A percentile compares a stretch with the other conserved stretches of the same genome.
Conservation (phyloP, 2,888 invertebrate genomes). For the Rutpela maculata region DNA sequence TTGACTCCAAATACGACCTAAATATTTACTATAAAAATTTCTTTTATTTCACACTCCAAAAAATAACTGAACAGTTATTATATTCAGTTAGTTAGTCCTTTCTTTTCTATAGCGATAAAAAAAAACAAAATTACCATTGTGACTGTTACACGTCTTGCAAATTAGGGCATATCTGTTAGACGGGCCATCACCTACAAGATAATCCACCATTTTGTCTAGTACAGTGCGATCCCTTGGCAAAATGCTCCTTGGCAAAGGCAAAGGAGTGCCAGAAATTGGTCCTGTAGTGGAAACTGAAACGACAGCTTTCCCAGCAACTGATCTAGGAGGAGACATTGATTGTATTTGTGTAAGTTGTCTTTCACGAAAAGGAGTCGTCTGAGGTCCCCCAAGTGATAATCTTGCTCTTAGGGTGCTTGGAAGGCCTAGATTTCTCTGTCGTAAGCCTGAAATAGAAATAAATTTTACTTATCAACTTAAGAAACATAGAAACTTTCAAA, state of each 20-base stretch:
- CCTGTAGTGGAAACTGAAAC: constrained; percentile 12
- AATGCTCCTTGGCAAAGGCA: constrained; percentile 83
- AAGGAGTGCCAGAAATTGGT: constrained; percentile 56
- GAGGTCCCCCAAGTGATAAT: constrained; percentile 24
- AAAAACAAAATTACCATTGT: constrained; percentile 85
- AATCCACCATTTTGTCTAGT: constrained; percentile 94
- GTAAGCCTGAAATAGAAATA: constrained; percentile 50
- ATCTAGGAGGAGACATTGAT: constrained; percentile 10
- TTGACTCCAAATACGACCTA: too few relatives aligned
- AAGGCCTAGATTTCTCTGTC: constrained; percentile 49
- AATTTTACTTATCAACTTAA: neutral
- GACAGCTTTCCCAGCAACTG: neutral
- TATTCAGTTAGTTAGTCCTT: too few relatives aligned
- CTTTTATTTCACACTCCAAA: too few relatives aligned
- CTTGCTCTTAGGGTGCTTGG: constrained; percentile 16
- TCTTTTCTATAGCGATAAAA: neutral
- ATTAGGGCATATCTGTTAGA: constrained; percentile 96
- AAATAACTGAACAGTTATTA: too few relatives aligned
- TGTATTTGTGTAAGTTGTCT: constrained; percentile 8
- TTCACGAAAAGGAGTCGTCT: constrained; percentile 35
- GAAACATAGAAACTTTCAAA: too few relatives aligned
- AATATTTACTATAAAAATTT: too few relatives aligned
- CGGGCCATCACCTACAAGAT: constrained; percentile 96
- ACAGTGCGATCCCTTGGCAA: constrained; percentile 85
- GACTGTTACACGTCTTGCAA: constrained; percentile 91